A percentile compares a stretch with the other conserved stretches of the same genome.
These are phyloP conservation scores for Australoheros scitulus DNA, from an alignment of 2,113 vertebrate genomes.

Conservation along the genomic window DNA sequence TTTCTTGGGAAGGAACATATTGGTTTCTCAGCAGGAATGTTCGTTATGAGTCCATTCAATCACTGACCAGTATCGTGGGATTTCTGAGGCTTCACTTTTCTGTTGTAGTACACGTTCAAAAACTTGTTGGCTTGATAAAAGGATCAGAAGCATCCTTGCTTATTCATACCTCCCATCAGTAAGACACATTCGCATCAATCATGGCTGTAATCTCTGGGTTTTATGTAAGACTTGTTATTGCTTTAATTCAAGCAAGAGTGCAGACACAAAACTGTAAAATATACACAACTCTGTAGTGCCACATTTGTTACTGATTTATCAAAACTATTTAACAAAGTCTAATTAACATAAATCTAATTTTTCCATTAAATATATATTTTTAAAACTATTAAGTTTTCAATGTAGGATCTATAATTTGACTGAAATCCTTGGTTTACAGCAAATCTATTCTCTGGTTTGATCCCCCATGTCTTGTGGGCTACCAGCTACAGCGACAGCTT, in stretches of 20 bases:
- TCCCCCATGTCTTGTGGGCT: conserved; percentile 1
- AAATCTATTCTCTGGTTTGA: neutral
- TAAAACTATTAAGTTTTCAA: neutral
- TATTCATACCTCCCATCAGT: neutral
- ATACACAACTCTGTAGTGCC: neutral
- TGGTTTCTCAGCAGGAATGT: conserved; percentile 36
- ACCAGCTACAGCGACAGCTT: conserved; percentile 43
- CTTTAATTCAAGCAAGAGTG: neutral
- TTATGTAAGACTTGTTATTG: neutral
- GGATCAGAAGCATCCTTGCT: conserved; percentile 9
- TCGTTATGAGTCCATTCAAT: conserved; percentile 65
- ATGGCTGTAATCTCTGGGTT: neutral
- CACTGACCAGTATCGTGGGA: conserved; percentile 45
- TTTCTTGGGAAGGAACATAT: conserved; percentile 40
- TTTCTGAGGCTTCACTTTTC: conserved; percentile 34
- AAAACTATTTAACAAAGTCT: no score
- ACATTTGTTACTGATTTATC: neutral
- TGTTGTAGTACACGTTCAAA: neutral
- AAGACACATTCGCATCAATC: conserved; percentile 11
- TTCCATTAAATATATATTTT: neutral
- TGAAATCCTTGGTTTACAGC: neutral
- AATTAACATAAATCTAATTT: no score
- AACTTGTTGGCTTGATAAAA: conserved; percentile 36
- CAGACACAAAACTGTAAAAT: neutral
- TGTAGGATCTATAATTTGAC: neutral